Conservation (phyloP, 2,113 vertebrate species). For the Gymnogyps californianus region DNA sequence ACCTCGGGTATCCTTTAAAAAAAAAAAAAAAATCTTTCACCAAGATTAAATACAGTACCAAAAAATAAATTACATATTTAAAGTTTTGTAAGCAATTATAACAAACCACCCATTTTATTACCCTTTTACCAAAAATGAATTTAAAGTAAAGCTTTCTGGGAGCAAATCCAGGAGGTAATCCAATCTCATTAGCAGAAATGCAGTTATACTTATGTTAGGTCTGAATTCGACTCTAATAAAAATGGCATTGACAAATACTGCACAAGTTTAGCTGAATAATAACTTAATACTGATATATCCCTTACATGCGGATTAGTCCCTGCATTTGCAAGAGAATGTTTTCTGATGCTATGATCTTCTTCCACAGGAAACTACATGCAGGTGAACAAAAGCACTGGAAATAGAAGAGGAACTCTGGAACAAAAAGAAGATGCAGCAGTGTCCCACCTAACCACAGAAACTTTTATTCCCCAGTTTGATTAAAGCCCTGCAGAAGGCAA, state of each 20-base stretch:
- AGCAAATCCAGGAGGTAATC: conserved; percentile 2
- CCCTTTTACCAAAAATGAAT: neutral
- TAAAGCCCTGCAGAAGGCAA: neutral
- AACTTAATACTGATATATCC: neutral
- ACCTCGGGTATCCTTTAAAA: neutral
- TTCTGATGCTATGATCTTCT: neutral
- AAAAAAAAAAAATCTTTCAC: neutral
- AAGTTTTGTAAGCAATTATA: neutral
- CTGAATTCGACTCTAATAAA: conserved; percentile 23
- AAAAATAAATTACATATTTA: neutral
- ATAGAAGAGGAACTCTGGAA: neutral
- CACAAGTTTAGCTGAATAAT: neutral
- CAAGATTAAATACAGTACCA: neutral
- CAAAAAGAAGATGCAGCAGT: neutral
- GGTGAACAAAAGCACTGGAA: neutral
- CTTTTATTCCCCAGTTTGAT: neutral
- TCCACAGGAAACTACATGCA: neutral
- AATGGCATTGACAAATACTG: conserved; percentile 1
- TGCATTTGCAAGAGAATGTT: neutral
- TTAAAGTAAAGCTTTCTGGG: conserved; percentile 22
- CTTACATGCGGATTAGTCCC: neutral
- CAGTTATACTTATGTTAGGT: conserved; percentile 20
- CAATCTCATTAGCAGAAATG: conserved; percentile 42
- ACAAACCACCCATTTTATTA: conserved; percentile 10
- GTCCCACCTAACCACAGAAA: neutral